Percentiles rank a stretch among this genome's conserved stretches.
Evolutionary conservation across 2,888 invertebrate genomes (phyloP).

Genomic region (Charanyca ferruginea): DNA sequence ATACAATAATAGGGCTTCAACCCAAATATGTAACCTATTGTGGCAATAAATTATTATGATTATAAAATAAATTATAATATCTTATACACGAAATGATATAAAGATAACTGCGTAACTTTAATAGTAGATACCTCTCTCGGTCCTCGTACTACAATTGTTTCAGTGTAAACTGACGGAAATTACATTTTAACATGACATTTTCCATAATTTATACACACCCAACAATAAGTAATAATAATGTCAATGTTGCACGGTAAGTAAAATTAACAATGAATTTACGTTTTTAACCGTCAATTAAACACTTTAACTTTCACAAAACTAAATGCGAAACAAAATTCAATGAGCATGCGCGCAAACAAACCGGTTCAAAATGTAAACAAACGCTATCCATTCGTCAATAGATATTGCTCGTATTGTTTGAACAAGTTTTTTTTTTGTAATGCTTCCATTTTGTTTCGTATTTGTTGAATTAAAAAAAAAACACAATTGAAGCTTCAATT

Average conservation of each 20-base stretch:
- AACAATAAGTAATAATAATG: background rate
- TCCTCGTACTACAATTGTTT: no score
- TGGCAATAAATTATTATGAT: no score
- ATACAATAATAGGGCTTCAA: no score
- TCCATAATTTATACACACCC: no score
- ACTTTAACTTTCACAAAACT: conserved; percentile 41
- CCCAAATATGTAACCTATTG: no score
- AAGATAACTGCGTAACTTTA: no score
- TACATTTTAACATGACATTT: no score
- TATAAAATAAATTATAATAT: no score
- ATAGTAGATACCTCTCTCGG: no score
- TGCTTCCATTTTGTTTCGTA: conserved; percentile 50
- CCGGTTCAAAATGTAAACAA: conserved; percentile 66
- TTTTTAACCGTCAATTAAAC: conserved; percentile 7
- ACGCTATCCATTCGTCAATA: conserved; percentile 66
- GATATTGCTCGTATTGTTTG: conserved; percentile 67
- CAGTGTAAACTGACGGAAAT: no score
- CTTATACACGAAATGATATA: no score
- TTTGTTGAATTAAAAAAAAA: conserved; percentile 52
- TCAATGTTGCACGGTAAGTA: background rate
- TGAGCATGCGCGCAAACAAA: conserved; percentile 68
- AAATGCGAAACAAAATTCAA: conserved; percentile 68
- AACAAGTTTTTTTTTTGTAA: conserved; percentile 58
- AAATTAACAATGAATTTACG: background rate
- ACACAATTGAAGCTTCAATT: conserved; percentile 48